Base-by-base conservation (phyloP, 1,140 invertebrate genomes). In the Lasaia peninsularis region DNA sequence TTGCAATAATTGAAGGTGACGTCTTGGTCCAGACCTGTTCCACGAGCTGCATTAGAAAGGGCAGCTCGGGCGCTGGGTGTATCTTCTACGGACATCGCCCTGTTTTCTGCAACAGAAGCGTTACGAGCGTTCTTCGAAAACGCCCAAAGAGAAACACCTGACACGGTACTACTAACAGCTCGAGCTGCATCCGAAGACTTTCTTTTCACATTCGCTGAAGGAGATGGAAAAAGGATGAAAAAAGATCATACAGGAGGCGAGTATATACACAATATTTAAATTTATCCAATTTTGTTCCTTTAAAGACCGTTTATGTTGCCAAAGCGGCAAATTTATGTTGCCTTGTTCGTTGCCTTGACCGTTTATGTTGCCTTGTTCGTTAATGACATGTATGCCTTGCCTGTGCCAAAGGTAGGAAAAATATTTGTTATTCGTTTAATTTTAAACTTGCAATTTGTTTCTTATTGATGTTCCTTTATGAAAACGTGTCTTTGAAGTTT, bases 11-110 rank as follows among this genome's bases (percentile, higher is more conserved):
- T 59, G 1, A 49, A 87, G 84, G 93, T 95, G 1, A 92, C 95
- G 1, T 92, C 93, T 2, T 96, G 95, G 92, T 95, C 94, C 0
- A 91, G 93, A 0, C 91, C 93, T 0, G 91, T 96, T 1, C 58
- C 81, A 4, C 80, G 73, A 1, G 72, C 67, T 0, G 79, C 91
- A 28, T 77, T 93, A 3, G 85, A 85, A 34, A 88, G 90, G 48
- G 92, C 94, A 16, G 91, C 92, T 0, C 90, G 86, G 14, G 89
- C 91, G 3, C 91, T 92, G 0, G 91, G 92, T 1, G 91, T 94
- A 0, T 91, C 92, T 0, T 92, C 93, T 24, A 92, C 93, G 0
- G 94, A 95, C 66, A 91, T 95, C 8, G 85, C 93, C 0, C 78
- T 96, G 2, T 91, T 91, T 11, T 92, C 92, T 1, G 88, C 91